Evolutionary conservation across 2,113 vertebrate genomes (phyloP), one percentile per base, ranked within the genome.

Genomic region (Leptodactylus fuscus): DNA sequence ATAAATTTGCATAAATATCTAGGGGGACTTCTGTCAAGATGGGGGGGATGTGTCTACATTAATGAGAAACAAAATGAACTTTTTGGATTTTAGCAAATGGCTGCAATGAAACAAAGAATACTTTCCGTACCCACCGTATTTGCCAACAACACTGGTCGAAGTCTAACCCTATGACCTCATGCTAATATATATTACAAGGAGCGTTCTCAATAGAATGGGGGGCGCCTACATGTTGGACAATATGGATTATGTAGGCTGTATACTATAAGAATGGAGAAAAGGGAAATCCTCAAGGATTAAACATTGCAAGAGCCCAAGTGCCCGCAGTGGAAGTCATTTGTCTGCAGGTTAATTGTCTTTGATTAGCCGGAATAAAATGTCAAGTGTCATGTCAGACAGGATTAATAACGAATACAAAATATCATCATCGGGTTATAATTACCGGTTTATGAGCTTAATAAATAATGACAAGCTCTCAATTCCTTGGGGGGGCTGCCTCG

Each of bases 291-390:
- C 4, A 44, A 51, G 16, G 15, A 16, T 16, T 51, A 51, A 16
- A 51, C 10, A 15, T 24, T 58, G 55, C 9, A 29, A 32, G 62
- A 34, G 13, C 1, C 15, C 2, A 1, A 38, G 8, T 6, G 2
- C 18, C 32, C 4, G 18, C 65, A 22, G 65, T 22, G 34, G 7
- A 16, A 67, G 6, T 36, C 5, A 36, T 18, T 20, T 4, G 1
- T 32, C 18, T 48, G 38, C 12, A 24, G n/a, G 58, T 27, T 62
- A 69, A 69, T 69, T 38, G 65, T 69, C 32, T 69, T 38, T 69
- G 34, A 69, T 69, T 69, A 69, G 18, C 18, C 34, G 22, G 46
- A 29, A 80, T 27, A 27, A 80, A 80, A 78, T 79, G 51, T 60
- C 51, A 60, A 60, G 76, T 36, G 76, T 18, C 20, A 5, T 38